Evolutionary conservation across 2,113 vertebrate species (phyloP).

Genomic region (Leptobrachium leishanense): DNA sequence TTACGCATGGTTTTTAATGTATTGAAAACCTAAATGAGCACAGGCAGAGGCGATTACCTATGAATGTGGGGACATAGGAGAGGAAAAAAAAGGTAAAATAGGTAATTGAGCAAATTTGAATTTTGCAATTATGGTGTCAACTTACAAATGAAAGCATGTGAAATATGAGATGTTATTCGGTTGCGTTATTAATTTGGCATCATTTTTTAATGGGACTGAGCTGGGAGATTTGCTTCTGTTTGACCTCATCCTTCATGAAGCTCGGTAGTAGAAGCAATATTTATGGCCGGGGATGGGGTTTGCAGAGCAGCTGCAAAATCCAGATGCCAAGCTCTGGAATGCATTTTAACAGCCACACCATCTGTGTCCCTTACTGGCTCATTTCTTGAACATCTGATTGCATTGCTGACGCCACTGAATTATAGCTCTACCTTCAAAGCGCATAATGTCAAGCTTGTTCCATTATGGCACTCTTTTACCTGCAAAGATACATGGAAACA

Average conservation of each 20-base stretch:
- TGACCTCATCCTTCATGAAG: conserved; percentile 59
- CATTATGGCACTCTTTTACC: neutral
- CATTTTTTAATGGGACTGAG: conserved; percentile 24
- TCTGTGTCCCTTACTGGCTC: conserved; percentile 58
- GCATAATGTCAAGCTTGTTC: neutral
- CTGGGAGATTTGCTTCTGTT: conserved; percentile 57
- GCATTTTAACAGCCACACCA: conserved; percentile 60
- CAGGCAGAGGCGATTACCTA: no score
- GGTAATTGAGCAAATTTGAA: neutral
- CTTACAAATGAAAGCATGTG: conserved; percentile 32
- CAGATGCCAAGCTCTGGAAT: conserved; percentile 65
- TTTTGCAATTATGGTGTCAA: conserved; percentile 27
- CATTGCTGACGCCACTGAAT: conserved; percentile 52
- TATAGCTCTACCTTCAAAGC: conserved; percentile 22
- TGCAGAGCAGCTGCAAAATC: conserved; percentile 63
- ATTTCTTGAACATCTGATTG: conserved; percentile 55
- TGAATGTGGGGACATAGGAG: no score
- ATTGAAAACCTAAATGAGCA: no score
- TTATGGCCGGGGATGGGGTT: conserved; percentile 57
- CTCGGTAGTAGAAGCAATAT: conserved; percentile 58
- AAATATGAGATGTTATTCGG: conserved; percentile 45
- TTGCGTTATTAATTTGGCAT: conserved; percentile 33
- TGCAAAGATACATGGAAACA: no score
- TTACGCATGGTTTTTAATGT: no score
- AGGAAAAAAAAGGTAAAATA: neutral